Evolutionary conservation across 2,888 invertebrate species (phyloP).

Genomic region (Choreutis nemorana): DNA sequence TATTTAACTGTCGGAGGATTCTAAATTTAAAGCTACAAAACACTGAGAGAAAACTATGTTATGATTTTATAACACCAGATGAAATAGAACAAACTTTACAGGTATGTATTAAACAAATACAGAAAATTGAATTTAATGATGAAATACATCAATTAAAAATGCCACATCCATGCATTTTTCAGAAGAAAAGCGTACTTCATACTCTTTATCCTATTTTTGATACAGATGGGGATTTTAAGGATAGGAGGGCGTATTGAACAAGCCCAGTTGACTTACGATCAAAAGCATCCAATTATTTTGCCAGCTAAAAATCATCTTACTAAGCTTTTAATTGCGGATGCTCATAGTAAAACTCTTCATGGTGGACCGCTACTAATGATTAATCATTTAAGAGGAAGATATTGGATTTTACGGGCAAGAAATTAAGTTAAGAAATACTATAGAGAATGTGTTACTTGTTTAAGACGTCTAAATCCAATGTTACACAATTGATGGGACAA

Average conservation of each 20-base stretch:
- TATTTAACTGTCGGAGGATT: neutral
- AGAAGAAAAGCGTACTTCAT: neutral
- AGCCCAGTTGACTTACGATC: conserved; percentile 3
- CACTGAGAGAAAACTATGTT: neutral
- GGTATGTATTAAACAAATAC: neutral
- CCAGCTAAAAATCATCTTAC: conserved; percentile 7
- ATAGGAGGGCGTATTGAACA: conserved; percentile 10
- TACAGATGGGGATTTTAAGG: conserved; percentile 4
- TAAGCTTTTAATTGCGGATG: conserved; percentile 10
- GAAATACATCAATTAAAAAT: conserved; percentile 2
- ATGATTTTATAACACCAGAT: neutral
- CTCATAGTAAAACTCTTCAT: conserved; percentile 13
- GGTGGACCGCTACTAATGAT: conserved; percentile 12
- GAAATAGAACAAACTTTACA: neutral
- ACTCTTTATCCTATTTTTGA: conserved; percentile 5
- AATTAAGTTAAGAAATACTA: neutral
- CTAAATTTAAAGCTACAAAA: neutral
- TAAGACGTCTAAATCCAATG: neutral
- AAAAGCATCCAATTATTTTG: conserved; percentile 12
- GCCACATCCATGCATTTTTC: neutral
- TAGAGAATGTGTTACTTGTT: neutral
- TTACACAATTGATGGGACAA: conserved; percentile 9
- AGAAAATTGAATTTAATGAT: neutral
- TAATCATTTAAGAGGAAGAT: conserved; percentile 11
- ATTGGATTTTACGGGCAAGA: conserved; percentile 11